phyloP scores from a whole-genome alignment of 2,797 vertebrate genomes.

The Emydoidea blandingii region DNA sequence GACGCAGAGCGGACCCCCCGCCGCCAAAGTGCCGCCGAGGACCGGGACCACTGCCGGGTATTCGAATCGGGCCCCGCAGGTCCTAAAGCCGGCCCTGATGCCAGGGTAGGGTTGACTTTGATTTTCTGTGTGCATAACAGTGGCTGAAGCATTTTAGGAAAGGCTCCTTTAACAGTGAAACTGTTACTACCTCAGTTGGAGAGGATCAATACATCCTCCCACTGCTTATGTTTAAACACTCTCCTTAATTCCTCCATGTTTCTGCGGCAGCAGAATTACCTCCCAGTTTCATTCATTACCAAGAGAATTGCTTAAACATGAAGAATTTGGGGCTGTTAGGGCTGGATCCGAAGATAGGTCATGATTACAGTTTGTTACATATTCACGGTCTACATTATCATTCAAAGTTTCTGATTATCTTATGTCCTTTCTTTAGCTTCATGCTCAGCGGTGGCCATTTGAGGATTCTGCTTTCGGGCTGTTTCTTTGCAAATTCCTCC shows the following conservation, averaged over 20 bases:
- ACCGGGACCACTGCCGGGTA: too few relatives aligned
- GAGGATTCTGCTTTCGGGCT: constrained; percentile 83
- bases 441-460: constrained; percentile 88
- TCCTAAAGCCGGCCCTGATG: too few relatives aligned
- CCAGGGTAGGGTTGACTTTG: neutral
- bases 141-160: neutral
- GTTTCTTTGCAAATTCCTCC: constrained; percentile 93
- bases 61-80: too few relatives aligned
- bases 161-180: neutral
- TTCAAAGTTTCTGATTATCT: constrained; percentile 51
- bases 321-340: neutral
- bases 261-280: neutral
- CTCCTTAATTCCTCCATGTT: neutral
- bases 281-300: neutral
- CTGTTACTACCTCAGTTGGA: neutral
- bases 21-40: too few relatives aligned
- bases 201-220: neutral
- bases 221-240: neutral
- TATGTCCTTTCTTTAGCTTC: constrained; percentile 85
- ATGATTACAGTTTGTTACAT: neutral
- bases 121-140: neutral
- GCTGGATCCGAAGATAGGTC: neutral
- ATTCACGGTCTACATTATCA: neutral
- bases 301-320: neutral
- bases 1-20: too few relatives aligned